Conservation (phyloP, 1,140 invertebrate species). For the Mactra quadrangularis region DNA sequence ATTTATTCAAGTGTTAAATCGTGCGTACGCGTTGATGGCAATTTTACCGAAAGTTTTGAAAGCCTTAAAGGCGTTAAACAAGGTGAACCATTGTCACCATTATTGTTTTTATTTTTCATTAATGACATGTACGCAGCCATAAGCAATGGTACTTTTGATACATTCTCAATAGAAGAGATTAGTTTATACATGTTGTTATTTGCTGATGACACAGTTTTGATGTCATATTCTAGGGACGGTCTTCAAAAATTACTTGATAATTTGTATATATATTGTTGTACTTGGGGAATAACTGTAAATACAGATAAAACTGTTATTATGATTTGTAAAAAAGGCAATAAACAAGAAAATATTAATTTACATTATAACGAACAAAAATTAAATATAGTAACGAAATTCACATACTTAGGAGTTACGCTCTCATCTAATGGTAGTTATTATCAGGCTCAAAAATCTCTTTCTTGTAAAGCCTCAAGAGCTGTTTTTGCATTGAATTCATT, state of each 20-base stretch:
- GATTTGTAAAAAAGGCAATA: slow-evolving; percentile 23
- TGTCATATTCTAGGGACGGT: slow-evolving; percentile 11
- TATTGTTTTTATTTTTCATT: slow-evolving; percentile 44
- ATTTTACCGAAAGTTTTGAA: slow-evolving; percentile 16
- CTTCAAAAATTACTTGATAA: slow-evolving; percentile 14
- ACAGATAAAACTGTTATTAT: background rate
- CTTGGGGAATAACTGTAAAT: slow-evolving; percentile 31
- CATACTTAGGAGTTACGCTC: background rate
- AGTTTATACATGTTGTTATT: background rate
- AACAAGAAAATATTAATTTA: background rate
- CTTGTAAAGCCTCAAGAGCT: background rate
- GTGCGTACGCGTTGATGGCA: slow-evolving; percentile 11
- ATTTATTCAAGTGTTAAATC: slow-evolving; percentile 20
- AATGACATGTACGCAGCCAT: slow-evolving; percentile 13
- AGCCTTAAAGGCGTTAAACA: slow-evolving; percentile 32
- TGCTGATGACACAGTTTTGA: slow-evolving; percentile 33
- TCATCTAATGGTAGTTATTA: slow-evolving; percentile 11
- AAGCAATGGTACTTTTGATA: background rate
- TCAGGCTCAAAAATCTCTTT: background rate
- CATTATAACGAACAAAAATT: background rate
- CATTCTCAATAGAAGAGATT: background rate
- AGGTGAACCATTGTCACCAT: slow-evolving; percentile 38
- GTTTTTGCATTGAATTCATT: background rate
- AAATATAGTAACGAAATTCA: background rate
- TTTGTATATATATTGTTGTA: background rate